Conservation (phyloP, 2,797 vertebrate genomes). For the Helicolenus hilgendorfi region DNA sequence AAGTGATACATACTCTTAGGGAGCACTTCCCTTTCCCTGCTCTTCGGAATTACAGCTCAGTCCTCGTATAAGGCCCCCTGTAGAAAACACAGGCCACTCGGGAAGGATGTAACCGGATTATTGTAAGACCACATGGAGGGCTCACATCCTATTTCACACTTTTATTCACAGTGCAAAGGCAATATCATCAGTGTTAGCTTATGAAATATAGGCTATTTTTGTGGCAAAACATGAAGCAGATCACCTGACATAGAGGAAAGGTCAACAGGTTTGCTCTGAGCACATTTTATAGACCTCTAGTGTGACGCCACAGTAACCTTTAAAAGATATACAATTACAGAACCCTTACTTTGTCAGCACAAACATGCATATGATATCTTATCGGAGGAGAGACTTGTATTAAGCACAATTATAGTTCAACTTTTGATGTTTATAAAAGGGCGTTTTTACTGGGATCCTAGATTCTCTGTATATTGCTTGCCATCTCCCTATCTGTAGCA, state of each 20-base stretch:
- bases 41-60: constrained; percentile 34
- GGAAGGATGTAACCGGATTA: neutral
- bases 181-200: neutral
- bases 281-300: neutral
- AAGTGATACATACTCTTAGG: constrained; percentile 70
- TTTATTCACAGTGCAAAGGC: neutral
- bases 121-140: neutral
- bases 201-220: neutral
- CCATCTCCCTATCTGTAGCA: neutral
- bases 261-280: neutral
- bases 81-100: neutral
- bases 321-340: neutral
- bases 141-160: constrained; percentile 63
- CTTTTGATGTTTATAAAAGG: neutral
- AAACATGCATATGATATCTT: neutral
- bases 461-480: neutral
- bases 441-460: neutral
- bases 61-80: neutral
- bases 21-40: constrained; percentile 82
- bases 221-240: neutral
- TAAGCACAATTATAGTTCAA: neutral
- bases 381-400: neutral
- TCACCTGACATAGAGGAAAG: neutral
- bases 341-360: neutral
- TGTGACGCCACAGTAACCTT: neutral